phyloP scores from a whole-genome alignment of 2,888 invertebrate genomes.

The Microplitis deprimator region DNA sequence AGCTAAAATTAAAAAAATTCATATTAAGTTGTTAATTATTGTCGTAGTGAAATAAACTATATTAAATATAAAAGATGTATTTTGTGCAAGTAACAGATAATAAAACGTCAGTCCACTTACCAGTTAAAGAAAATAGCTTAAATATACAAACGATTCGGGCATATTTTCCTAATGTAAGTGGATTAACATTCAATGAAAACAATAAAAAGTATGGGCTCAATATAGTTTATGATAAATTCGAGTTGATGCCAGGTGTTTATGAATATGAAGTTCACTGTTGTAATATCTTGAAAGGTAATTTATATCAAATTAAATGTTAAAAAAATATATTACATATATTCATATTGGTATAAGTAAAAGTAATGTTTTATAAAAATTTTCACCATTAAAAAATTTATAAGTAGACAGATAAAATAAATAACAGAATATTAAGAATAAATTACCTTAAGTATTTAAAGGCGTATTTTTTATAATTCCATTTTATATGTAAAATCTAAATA shows the following conservation, averaged over 20 bases:
- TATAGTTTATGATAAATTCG: background rate
- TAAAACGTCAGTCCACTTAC: background rate
- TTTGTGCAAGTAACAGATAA: background rate
- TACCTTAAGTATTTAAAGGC: too few relatives aligned
- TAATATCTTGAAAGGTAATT: background rate
- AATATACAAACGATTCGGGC: background rate
- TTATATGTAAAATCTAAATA: background rate
- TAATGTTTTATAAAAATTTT: too few relatives aligned
- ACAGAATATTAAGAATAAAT: too few relatives aligned
- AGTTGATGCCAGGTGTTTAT: background rate
- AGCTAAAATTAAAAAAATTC: too few relatives aligned
- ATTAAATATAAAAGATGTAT: background rate
- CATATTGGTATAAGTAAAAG: background rate
- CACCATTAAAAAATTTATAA: too few relatives aligned
- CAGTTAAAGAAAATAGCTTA: background rate
- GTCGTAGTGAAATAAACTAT: too few relatives aligned
- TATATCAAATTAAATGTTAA: background rate
- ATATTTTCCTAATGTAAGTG: constrained; percentile 5
- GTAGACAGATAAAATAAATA: too few relatives aligned
- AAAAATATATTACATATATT: too few relatives aligned
- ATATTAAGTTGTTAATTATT: too few relatives aligned
- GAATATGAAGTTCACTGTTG: background rate
- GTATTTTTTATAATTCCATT: background rate
- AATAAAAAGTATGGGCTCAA: background rate
- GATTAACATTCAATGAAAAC: background rate